phyloP scores from a whole-genome alignment of 2,113 vertebrate genomes.

The Notarius quadriscutis region DNA sequence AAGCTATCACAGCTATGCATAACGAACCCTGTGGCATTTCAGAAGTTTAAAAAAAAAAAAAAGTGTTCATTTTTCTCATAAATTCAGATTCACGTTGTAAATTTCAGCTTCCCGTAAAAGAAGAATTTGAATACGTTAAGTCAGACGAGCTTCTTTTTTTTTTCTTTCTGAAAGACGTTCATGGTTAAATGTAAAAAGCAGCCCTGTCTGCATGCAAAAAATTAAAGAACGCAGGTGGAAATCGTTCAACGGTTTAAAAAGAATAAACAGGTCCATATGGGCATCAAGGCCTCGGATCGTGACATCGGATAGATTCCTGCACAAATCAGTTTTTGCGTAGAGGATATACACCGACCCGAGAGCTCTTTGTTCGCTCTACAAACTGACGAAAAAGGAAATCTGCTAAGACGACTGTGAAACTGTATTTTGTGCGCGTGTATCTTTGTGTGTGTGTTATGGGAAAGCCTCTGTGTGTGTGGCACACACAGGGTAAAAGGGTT shows the following conservation, averaged over 20 bases:
- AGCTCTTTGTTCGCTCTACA: background rate
- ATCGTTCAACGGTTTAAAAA: constrained; percentile 12
- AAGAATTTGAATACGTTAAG: constrained; percentile 71
- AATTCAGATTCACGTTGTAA: constrained; percentile 77
- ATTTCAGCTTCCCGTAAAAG: constrained; percentile 65
- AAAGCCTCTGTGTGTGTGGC: constrained; percentile 40
- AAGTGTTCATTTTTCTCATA: constrained; percentile 73
- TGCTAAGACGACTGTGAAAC: constrained; percentile 29
- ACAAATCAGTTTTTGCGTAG: background rate
- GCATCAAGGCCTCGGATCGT: background rate
- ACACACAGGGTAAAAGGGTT: constrained; percentile 10
- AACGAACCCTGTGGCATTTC: constrained; percentile 74
- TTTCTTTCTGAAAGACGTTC: background rate
- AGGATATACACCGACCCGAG: background rate
- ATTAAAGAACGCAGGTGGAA: constrained; percentile 29
- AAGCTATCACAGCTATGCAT: constrained; percentile 76
- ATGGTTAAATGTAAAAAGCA: constrained; percentile 35
- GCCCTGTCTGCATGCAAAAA: background rate
- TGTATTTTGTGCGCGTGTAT: constrained; percentile 5
- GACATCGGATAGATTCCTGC: constrained; percentile 5
- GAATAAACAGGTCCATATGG: constrained; percentile 23
- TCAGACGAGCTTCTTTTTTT: constrained; percentile 51
- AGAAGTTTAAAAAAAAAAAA: constrained; percentile 66
- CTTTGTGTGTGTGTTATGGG: constrained; percentile 16
- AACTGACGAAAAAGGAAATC: constrained; percentile 34